These are phyloP conservation scores for Desmophyllum pertusum DNA, from an alignment of 92 coral and sea anemone species.

Conservation along the genomic window DNA sequence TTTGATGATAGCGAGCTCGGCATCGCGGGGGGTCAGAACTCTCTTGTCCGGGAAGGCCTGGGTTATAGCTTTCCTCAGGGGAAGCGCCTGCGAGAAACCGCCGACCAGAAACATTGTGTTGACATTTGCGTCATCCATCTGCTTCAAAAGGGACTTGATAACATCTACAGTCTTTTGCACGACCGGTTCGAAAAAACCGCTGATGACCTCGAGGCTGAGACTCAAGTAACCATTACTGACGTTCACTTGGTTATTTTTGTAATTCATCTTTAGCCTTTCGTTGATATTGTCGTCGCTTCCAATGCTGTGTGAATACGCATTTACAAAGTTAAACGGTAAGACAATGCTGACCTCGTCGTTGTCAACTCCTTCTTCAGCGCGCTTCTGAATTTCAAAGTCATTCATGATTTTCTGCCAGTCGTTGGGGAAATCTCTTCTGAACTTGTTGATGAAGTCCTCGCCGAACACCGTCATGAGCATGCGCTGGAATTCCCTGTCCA, in stretches of 20 bases:
- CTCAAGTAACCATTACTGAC: constrained; percentile 33
- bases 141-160: constrained; percentile 13
- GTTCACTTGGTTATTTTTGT: constrained; percentile 29
- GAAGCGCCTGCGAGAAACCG: constrained; percentile 51
- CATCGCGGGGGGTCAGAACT: constrained; percentile 50
- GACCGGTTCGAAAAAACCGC: constrained; percentile 37
- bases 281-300: constrained; percentile 30
- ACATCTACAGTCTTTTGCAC: constrained; percentile 25
- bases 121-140: constrained; percentile 7
- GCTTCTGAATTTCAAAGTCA: constrained; percentile 57
- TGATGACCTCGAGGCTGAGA: constrained; percentile 25
- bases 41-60: constrained; percentile 33
- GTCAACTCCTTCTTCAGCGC: constrained; percentile 32
- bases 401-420: constrained; percentile 58
- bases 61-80: constrained; percentile 26
- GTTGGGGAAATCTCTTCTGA: constrained; percentile 36
- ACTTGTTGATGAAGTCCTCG: constrained; percentile 37
- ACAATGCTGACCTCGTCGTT: constrained; percentile 36
- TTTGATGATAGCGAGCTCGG: constrained; percentile 50
- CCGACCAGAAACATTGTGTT: constrained; percentile 56
- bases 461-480: constrained; percentile 43
- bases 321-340: constrained; percentile 42
- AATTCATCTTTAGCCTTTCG: constrained; percentile 16
- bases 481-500: constrained; percentile 50
- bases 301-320: constrained; percentile 2